Evolutionary conservation across 2,888 invertebrate species (phyloP), one percentile per base, ranked within the genome.

Genomic region (Nomada ruficornis): DNA sequence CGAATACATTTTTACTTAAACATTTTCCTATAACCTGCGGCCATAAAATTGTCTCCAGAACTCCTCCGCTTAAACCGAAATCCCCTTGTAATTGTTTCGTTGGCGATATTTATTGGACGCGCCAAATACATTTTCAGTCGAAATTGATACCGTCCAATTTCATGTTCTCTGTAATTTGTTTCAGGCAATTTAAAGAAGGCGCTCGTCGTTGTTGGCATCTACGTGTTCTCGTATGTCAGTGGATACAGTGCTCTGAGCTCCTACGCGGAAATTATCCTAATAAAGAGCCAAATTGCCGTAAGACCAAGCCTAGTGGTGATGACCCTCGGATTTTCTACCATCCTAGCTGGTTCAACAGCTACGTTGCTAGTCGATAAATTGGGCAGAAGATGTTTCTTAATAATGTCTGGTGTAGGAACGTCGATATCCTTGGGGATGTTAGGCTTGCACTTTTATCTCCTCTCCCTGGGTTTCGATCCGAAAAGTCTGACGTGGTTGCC

Each of bases 181-280:
- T 54, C 83, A 91, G 92, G 92, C 5, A 94, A 95, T 77, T 92
- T 94, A 10, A 93, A 91, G 42, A 94, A 94, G 2, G 91, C 94
- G 71, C 89, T 94, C 0, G 88, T 94, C 9, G 92, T 94, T 57
- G 93, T 92, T 15, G 89, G 92, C 0, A 91, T 95, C n/a, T 95
- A 95, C 93, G 78, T 94, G 2, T 95, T 95, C 80, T 94, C 95
- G 72, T 95, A 95, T 85, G 92, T 94, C 18, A 93, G 93, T 44
- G 94, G 94, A 2, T 93, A 93, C 85, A 94, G 94, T 83, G 93
- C 94, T 0, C 90, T 94, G 54, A 92, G 91, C 69, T 94, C 93
- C 78, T 94, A 94, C 83, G 91, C 93, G 5, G 94, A 94, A 80
- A 93, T 92, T 18, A 93, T 94, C 54, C 90, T 94, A 36, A 87